Percentiles rank a stretch among this genome's conserved stretches.
Conservation (phyloP, 2,797 vertebrate species). For the Peromyscus eremicus region DNA sequence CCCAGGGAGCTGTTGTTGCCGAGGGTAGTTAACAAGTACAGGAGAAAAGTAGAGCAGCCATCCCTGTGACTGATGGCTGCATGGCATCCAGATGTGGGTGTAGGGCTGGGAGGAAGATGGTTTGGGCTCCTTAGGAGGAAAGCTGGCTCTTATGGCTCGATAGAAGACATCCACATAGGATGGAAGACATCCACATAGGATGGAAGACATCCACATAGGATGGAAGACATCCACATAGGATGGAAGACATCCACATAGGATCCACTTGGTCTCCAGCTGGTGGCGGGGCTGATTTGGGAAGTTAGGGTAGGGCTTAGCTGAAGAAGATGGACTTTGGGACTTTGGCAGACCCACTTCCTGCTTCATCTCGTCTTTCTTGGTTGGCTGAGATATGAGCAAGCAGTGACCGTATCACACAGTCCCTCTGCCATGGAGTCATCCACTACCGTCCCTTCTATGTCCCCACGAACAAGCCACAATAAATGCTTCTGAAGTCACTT, state of each 20-base stretch:
- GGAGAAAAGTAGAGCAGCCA: rapidly evolving
- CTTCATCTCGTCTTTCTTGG: not conserved
- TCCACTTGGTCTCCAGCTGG: not conserved
- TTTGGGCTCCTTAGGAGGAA: too few species aligned
- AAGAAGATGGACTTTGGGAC: not conserved
- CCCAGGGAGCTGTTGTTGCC: not conserved
- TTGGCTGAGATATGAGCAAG: not conserved
- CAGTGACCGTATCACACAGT: not conserved
- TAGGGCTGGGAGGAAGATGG: not conserved
- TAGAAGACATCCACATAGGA: too few species aligned
- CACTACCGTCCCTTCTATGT: not conserved
- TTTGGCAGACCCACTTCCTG: not conserved
- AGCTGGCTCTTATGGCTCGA: not conserved
- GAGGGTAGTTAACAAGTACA: not conserved
- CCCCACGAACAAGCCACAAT: not conserved
- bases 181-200: too few species aligned
- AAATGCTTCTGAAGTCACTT: not conserved
- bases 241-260: not conserved
- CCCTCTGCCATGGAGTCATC: not conserved
- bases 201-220: too few species aligned
- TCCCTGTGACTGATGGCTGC: rapidly evolving
- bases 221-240: too few species aligned
- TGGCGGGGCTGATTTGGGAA: not conserved
- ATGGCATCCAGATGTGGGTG: not conserved
- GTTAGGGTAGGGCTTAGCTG: not conserved